These are phyloP conservation scores for Ditula angustiorana DNA, from an alignment of 2,888 invertebrate species.

Conservation along the genomic window DNA sequence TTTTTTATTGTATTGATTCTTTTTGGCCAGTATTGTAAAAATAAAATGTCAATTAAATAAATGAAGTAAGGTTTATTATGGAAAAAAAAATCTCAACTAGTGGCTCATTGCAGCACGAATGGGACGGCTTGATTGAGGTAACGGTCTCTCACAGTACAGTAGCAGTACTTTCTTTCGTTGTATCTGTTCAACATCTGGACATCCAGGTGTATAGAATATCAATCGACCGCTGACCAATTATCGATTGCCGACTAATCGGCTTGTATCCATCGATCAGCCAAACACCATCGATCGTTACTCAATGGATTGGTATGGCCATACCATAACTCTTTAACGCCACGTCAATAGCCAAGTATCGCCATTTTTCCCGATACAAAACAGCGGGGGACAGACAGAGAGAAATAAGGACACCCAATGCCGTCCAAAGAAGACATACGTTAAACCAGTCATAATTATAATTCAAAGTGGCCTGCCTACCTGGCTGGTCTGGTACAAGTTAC, in stretches of 20 bases:
- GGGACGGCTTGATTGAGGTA: too few relatives aligned
- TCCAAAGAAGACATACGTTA: slow-evolving; percentile 83
- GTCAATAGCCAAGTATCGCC: slow-evolving; percentile 27
- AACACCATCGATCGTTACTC: background rate
- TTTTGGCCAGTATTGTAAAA: slow-evolving; percentile 4
- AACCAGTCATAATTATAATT: slow-evolving; percentile 80
- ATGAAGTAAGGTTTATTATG: too few relatives aligned
- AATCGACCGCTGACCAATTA: too few relatives aligned
- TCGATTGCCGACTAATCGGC: too few relatives aligned
- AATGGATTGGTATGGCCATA: background rate
- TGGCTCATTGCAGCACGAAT: too few relatives aligned
- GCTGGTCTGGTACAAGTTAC: slow-evolving; percentile 45
- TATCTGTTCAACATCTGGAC: too few relatives aligned
- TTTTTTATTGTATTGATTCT: slow-evolving; percentile 20
- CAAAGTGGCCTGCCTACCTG: slow-evolving; percentile 74
- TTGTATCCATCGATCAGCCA: too few relatives aligned
- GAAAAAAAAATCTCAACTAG: too few relatives aligned
- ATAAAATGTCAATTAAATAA: too few relatives aligned
- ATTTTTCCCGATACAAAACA: slow-evolving; percentile 38
- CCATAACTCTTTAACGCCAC: slow-evolving; percentile 26
- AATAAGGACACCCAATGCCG: slow-evolving; percentile 79
- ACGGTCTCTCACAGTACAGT: too few relatives aligned
- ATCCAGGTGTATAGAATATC: too few relatives aligned
- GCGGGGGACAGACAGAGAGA: slow-evolving; percentile 66
- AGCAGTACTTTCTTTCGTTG: too few relatives aligned